These are phyloP conservation scores for Scrobipalpa atriplicella DNA, from an alignment of 2,888 invertebrate species.

Conservation along the genomic window DNA sequence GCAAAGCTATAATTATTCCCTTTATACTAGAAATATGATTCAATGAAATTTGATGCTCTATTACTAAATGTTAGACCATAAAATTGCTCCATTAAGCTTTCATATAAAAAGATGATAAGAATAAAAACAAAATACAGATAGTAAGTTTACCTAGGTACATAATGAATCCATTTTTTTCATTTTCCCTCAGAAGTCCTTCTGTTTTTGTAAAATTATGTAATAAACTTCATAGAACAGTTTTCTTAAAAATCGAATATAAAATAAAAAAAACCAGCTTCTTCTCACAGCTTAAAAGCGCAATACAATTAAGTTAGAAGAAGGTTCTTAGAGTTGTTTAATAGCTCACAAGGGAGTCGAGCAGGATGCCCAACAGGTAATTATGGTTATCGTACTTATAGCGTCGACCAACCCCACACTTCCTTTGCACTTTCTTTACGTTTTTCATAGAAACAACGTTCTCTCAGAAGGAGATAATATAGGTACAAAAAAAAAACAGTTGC, in stretches of 20 bases:
- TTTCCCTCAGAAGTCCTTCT: no score
- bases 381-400: slow-evolving; percentile 27
- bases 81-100: no score
- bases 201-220: background rate
- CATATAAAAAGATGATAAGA: no score
- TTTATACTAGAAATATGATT: no score
- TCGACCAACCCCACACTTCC: background rate
- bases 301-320: slow-evolving; percentile 25
- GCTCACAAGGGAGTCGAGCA: slow-evolving; percentile 27
- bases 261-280: slow-evolving; percentile 5
- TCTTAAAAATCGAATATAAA: background rate
- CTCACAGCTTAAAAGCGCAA: slow-evolving; percentile 9
- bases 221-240: background rate
- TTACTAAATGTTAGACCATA: no score
- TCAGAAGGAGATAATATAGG: no score
- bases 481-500: no score
- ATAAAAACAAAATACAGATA: no score
- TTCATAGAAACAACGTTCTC: slow-evolving; percentile 16
- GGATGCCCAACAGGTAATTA: slow-evolving; percentile 31
- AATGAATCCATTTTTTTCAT: no score
- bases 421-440: background rate
- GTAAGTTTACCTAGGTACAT: no score
- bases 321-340: slow-evolving; percentile 27
- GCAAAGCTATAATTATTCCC: no score
- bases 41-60: no score